These are phyloP conservation scores for Phaenicophaeus curvirostris DNA, from an alignment of 2,797 vertebrate genomes.

Conservation along the genomic window DNA sequence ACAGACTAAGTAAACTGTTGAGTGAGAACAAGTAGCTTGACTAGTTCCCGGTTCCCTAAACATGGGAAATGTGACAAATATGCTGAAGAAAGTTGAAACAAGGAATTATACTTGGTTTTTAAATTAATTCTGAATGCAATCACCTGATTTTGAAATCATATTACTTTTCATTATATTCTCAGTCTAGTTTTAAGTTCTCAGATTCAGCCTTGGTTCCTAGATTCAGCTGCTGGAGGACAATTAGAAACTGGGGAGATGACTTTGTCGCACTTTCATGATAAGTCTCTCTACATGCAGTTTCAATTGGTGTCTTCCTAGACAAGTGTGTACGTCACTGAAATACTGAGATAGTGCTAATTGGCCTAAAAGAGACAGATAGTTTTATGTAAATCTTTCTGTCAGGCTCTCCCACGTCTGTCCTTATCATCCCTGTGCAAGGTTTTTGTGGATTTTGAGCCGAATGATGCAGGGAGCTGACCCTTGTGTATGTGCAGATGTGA, in stretches of 20 bases:
- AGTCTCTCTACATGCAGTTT: not conserved
- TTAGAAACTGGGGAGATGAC: not conserved
- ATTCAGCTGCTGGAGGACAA: not conserved
- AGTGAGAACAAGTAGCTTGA: not conserved
- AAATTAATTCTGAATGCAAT: not conserved
- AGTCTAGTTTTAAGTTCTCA: not conserved
- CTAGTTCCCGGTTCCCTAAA: not conserved
- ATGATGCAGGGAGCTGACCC: not conserved
- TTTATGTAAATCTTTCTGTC: not conserved
- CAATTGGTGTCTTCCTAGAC: not conserved
- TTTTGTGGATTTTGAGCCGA: not conserved
- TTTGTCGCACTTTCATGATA: not conserved
- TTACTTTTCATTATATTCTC: not conserved
- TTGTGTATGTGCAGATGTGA: not conserved
- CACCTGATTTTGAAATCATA: not conserved
- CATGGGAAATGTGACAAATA: not conserved
- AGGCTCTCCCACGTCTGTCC: not conserved
- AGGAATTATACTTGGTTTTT: rapidly evolving
- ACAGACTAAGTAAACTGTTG: not conserved
- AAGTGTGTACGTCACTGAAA: not conserved
- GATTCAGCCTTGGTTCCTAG: not conserved
- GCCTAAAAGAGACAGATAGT: not conserved
- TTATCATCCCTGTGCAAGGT: not conserved
- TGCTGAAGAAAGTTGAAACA: not conserved
- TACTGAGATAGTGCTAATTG: not conserved